Percentiles rank a stretch among this genome's conserved stretches.
phyloP scores from a whole-genome alignment of 2,113 vertebrate species.

The Corvus cornix region DNA sequence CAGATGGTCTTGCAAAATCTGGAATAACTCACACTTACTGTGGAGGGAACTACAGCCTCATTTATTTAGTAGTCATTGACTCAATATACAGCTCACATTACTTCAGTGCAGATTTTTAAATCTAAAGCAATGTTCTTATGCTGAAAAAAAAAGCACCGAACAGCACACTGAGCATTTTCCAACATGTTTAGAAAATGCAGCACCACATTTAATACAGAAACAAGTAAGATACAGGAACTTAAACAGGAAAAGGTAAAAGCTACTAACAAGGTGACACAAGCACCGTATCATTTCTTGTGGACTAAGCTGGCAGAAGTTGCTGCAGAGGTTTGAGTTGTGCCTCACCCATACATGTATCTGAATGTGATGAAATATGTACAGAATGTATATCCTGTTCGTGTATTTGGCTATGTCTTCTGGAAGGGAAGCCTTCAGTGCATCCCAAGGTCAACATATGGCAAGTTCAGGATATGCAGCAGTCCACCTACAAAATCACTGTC shows the following conservation, averaged over 20 bases:
- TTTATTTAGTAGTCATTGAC: not conserved
- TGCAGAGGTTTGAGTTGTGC: not conserved
- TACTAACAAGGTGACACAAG: not conserved
- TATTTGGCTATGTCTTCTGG: not conserved
- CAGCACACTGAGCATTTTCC: not conserved
- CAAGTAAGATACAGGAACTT: not conserved
- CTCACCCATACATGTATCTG: not conserved
- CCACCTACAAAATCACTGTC: not conserved
- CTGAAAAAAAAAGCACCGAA: not conserved
- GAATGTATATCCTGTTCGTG: not conserved
- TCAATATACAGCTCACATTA: not conserved
- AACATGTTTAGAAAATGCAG: not conserved
- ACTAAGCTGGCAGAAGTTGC: not conserved
- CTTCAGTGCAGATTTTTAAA: not conserved
- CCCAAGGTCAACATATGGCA: not conserved
- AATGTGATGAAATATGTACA: not conserved
- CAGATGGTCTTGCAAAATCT: not conserved
- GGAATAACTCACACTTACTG: not conserved
- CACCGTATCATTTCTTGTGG: not conserved
- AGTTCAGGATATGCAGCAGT: not conserved
- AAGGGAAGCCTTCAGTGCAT: not conserved
- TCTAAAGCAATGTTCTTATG: not conserved
- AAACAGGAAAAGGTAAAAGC: not conserved
- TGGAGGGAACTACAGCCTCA: not conserved
- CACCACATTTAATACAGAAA: not conserved